Percentiles rank a stretch among this genome's conserved stretches.
phyloP scores from a whole-genome alignment of 2,888 invertebrate genomes.

The Leistus spinibarbis region DNA sequence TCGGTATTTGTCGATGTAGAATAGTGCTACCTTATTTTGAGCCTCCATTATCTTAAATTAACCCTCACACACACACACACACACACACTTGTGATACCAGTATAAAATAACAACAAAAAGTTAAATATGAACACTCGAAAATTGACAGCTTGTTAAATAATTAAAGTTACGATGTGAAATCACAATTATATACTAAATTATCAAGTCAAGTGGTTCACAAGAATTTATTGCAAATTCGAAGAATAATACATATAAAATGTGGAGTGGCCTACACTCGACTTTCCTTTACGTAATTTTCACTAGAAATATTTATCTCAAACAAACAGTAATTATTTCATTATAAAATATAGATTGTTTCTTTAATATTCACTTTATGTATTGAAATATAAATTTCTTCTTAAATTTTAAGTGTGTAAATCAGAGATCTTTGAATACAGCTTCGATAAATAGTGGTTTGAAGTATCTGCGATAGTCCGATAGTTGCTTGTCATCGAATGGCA shows the following conservation, averaged over 20 bases:
- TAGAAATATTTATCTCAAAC: no score
- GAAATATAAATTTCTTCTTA: no score
- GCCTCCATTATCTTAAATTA: slow-evolving; percentile 35
- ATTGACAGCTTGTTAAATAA: slow-evolving; percentile 18
- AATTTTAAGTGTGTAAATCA: neutral
- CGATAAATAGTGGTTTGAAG: neutral
- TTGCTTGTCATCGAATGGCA: slow-evolving; percentile 31
- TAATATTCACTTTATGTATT: no score
- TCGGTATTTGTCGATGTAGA: slow-evolving; percentile 30
- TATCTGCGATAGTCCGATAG: neutral
- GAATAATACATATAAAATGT: no score
- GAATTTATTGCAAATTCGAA: no score
- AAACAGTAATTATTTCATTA: no score
- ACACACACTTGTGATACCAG: neutral
- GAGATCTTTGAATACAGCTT: neutral
- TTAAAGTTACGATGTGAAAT: neutral
- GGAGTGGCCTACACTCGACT: no score
- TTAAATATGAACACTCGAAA: slow-evolving; percentile 1
- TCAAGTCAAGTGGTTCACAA: no score
- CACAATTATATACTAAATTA: no score
- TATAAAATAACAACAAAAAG: neutral
- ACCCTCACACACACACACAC: slow-evolving; percentile 15
- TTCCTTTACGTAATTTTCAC: no score
- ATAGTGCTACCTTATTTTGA: slow-evolving; percentile 13
- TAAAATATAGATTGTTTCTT: no score